Percentiles rank a stretch among this genome's conserved stretches.
Conservation (phyloP, 2,113 vertebrate genomes). For the Mixornis gularis region DNA sequence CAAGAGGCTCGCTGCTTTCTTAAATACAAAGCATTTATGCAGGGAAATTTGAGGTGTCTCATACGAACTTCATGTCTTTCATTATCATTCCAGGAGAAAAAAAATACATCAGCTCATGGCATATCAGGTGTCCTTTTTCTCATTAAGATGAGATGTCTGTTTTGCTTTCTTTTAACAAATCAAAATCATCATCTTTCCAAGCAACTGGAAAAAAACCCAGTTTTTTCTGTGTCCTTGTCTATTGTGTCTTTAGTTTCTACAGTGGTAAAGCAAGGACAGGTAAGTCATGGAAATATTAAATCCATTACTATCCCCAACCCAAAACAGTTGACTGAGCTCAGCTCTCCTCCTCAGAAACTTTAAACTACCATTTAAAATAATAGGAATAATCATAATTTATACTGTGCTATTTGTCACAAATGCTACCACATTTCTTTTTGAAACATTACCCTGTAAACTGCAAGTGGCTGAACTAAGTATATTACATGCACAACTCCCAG, state of each 20-base stretch:
- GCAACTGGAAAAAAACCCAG: not conserved
- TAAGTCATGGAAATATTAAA: not conserved
- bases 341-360: not conserved
- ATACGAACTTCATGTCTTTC: constrained; percentile 1
- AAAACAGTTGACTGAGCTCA: not conserved
- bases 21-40: constrained; percentile 8
- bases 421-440: not conserved
- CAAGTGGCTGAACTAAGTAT: not conserved
- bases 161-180: constrained; percentile 5
- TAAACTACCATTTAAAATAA: not conserved
- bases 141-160: not conserved
- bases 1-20: not conserved
- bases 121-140: constrained; percentile 17
- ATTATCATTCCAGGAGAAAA: not conserved
- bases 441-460: not conserved
- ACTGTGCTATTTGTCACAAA: not conserved
- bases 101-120: not conserved
- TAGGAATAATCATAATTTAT: not conserved
- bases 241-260: not conserved
- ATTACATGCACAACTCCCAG: not conserved
- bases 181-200: not conserved
- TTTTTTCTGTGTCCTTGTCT: not conserved
- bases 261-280: not conserved
- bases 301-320: not conserved
- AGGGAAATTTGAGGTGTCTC: not conserved